Evolutionary conservation across 2,113 vertebrate genomes (phyloP).

Genomic region (Anguilla rostrata): DNA sequence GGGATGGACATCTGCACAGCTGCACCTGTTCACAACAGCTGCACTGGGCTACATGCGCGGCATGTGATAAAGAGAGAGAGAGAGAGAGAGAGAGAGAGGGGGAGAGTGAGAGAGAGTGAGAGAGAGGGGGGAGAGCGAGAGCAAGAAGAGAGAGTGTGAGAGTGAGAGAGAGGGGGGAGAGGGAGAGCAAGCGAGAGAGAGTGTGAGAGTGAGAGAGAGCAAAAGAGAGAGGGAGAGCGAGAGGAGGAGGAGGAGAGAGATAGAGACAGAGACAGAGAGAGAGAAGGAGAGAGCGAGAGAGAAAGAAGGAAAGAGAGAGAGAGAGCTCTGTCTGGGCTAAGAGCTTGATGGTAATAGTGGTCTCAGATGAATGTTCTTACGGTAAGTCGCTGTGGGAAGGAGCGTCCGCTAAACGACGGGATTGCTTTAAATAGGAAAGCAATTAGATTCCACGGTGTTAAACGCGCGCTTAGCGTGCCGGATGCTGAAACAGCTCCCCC

Average conservation of each 20-base stretch:
- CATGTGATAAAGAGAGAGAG: neutral
- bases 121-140: neutral
- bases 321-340: neutral
- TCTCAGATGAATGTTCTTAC: too few species aligned
- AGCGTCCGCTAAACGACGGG: too few species aligned
- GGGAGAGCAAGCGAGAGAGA: neutral
- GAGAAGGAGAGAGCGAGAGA: neutral
- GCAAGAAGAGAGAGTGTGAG: neutral
- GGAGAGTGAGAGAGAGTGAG: neutral
- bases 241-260: neutral
- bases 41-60: neutral
- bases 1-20: constrained; percentile 30
- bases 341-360: neutral
- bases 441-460: neutral
- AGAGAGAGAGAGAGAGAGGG: neutral
- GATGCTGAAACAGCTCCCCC: neutral
- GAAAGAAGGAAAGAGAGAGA: neutral
- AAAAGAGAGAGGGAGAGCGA: neutral
- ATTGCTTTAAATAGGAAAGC: neutral
- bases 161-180: neutral
- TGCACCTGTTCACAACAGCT: constrained; percentile 44
- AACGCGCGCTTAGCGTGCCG: neutral
- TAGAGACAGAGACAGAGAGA: neutral
- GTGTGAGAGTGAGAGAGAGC: neutral
- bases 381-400: too few species aligned